A percentile compares a stretch with the other conserved stretches of the same genome.
These are phyloP conservation scores for Myiopsitta monachus DNA, from an alignment of 2,113 vertebrate genomes.

Conservation along the genomic window DNA sequence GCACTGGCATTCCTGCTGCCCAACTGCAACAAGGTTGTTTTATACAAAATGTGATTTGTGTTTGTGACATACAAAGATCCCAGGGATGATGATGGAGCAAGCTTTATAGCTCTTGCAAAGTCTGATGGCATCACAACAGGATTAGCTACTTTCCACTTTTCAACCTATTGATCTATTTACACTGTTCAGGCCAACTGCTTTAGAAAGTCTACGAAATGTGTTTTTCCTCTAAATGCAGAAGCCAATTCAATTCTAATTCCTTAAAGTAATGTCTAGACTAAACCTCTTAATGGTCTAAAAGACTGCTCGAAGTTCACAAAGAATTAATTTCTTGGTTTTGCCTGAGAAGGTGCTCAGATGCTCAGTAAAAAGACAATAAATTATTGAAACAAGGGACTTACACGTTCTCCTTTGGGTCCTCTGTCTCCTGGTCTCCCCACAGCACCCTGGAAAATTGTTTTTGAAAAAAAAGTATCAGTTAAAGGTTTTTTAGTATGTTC, in stretches of 20 bases:
- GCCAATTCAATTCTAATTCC: not conserved
- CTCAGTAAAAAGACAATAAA: not conserved
- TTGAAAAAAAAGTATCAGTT: not conserved
- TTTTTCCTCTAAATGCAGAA: not conserved
- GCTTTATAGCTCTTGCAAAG: not conserved
- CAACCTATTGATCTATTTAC: not conserved
- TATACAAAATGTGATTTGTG: not conserved
- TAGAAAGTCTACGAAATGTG: not conserved
- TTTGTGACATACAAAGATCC: not conserved
- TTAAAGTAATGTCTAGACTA: not conserved
- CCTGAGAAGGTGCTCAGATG: not conserved
- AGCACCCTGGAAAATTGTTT: conserved; percentile 79
- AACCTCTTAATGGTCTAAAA: not conserved
- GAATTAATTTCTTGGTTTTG: not conserved
- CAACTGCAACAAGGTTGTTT: not conserved
- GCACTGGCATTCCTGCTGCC: not conserved
- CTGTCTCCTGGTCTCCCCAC: conserved; percentile 88
- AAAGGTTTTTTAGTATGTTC: not conserved
- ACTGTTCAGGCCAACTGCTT: not conserved
- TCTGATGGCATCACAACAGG: not conserved
- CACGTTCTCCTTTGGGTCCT: conserved; percentile 97
- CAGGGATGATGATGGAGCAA: not conserved
- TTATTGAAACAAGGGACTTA: conserved; percentile 65
- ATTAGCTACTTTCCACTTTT: not conserved
- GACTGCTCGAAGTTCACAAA: not conserved